phyloP scores from a whole-genome alignment of 2,888 invertebrate species.

The Pegoplata infirma region DNA sequence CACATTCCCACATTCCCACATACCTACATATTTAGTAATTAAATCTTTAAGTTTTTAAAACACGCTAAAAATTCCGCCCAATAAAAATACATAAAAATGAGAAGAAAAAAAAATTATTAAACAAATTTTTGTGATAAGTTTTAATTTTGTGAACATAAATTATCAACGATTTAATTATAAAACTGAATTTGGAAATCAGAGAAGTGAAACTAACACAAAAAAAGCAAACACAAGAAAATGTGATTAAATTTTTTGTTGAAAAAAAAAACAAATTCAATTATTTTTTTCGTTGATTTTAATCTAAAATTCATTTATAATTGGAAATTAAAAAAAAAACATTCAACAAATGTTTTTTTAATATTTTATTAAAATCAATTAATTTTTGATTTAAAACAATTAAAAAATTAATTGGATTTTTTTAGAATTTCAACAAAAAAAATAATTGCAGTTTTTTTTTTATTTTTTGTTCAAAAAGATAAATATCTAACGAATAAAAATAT shows the following conservation, averaged over 20 bases:
- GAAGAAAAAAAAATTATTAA: constrained; percentile 26
- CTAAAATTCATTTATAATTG: too few relatives aligned
- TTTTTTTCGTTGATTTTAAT: too few relatives aligned
- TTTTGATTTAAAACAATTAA: background rate
- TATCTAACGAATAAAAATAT: too few relatives aligned
- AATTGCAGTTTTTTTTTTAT: too few relatives aligned
- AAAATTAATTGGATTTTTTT: background rate
- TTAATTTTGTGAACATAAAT: constrained; percentile 64
- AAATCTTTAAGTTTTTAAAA: constrained; percentile 59
- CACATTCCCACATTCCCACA: too few relatives aligned
- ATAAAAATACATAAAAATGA: too few relatives aligned
- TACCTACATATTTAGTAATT: background rate
- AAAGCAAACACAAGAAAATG: too few relatives aligned
- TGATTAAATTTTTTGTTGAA: too few relatives aligned
- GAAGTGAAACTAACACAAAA: background rate
- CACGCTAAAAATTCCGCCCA: constrained; percentile 70
- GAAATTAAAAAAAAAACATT: too few relatives aligned
- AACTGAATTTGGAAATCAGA: constrained; percentile 12
- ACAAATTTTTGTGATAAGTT: constrained; percentile 74
- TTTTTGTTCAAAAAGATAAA: too few relatives aligned
- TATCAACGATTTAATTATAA: constrained; percentile 2
- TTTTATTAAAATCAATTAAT: too few relatives aligned
- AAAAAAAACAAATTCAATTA: background rate
- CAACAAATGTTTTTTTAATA: too few relatives aligned
- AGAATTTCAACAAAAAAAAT: background rate